A percentile compares a stretch with the other conserved stretches of the same genome.
Evolutionary conservation across 2,888 invertebrate species (phyloP).

Genomic region (Drosophila planitibia): DNA sequence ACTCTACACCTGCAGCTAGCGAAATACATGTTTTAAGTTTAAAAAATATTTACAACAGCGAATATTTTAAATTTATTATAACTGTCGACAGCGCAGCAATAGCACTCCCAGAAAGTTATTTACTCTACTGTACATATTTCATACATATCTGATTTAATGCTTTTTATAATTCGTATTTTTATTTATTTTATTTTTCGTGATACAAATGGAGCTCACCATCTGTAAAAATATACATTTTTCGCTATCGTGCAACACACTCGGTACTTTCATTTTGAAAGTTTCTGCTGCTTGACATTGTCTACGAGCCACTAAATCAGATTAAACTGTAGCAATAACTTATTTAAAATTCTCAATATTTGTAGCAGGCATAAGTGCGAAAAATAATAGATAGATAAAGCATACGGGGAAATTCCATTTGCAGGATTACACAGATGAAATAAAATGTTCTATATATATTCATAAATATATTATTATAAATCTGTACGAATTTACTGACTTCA

Average conservation of each 20-base stretch:
- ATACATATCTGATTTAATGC: background rate
- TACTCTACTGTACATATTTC: background rate
- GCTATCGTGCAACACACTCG: background rate
- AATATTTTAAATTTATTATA: background rate
- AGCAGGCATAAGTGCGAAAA: too few species aligned
- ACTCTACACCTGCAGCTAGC: background rate
- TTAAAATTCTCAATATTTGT: background rate
- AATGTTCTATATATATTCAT: background rate
- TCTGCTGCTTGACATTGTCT: background rate
- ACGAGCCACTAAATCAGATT: background rate
- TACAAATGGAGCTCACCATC: background rate
- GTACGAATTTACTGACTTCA: background rate
- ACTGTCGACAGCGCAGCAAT: background rate
- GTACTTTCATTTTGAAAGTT: background rate
- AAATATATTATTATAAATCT: background rate
- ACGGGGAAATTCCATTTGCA: background rate
- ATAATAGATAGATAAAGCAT: background rate
- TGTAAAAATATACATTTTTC: slow-evolving; percentile 4
- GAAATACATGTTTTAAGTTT: background rate
- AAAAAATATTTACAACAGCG: background rate
- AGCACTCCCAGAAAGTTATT: background rate
- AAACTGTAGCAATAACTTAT: background rate
- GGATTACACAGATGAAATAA: background rate
- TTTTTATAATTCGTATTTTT: background rate
- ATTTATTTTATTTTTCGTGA: background rate